Conservation (phyloP, 2,888 invertebrate genomes). For the Leptinotarsa tumamoca region DNA sequence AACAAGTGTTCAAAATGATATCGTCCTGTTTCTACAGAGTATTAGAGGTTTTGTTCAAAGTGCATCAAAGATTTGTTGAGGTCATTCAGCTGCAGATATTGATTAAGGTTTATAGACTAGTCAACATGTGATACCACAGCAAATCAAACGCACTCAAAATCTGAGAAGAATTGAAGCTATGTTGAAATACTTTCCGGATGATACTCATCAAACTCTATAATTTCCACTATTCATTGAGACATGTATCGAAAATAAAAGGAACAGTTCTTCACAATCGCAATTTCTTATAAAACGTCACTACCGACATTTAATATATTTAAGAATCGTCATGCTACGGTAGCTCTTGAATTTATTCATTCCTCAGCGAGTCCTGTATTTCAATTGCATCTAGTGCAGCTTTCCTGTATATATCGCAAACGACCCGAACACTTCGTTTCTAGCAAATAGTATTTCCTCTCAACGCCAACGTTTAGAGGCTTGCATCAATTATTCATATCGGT, state of each 20-base stretch:
- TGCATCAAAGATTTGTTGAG: too few relatives aligned
- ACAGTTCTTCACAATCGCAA: not conserved
- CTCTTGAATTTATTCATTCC: not conserved
- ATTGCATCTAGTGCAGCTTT: constrained; percentile 9
- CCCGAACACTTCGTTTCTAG: not conserved
- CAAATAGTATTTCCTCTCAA: not conserved
- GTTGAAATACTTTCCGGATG: too few relatives aligned
- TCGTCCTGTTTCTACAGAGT: too few relatives aligned
- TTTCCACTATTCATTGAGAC: not conserved
- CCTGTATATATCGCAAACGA: not conserved
- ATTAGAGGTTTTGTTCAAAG: too few relatives aligned
- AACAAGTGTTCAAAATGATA: too few relatives aligned
- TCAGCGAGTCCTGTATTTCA: not conserved
- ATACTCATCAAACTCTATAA: not conserved
- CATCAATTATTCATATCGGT: constrained; percentile 20
- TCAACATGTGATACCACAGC: too few relatives aligned
- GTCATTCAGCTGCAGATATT: too few relatives aligned
- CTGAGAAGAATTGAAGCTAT: too few relatives aligned
- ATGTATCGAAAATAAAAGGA: not conserved
- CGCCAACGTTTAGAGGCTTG: constrained; percentile 6
- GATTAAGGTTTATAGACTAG: too few relatives aligned
- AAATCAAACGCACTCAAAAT: too few relatives aligned
- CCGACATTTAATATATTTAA: not conserved
- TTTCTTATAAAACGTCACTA: not conserved
- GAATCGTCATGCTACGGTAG: not conserved